phyloP scores from a whole-genome alignment of 2,888 invertebrate genomes.

The Laothoe populi region DNA sequence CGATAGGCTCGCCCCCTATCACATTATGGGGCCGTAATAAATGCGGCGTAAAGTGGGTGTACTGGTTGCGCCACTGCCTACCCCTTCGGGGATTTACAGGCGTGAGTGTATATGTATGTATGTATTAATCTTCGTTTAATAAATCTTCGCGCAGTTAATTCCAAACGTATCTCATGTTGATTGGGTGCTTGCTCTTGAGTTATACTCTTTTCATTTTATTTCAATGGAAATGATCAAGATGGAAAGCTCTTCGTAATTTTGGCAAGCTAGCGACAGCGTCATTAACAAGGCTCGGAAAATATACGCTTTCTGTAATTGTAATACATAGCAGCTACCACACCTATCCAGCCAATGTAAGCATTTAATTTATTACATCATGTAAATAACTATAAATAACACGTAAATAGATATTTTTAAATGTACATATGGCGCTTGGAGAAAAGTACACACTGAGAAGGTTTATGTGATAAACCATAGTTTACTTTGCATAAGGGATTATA shows the following conservation, averaged over 20 bases:
- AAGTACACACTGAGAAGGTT: conserved; percentile 69
- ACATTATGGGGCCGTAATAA: no score
- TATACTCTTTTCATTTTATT: conserved; percentile 20
- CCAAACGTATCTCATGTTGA: conserved; percentile 8
- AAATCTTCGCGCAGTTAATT: conserved; percentile 1
- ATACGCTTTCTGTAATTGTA: conserved; percentile 1
- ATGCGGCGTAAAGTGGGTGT: no score
- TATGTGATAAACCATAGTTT: conserved; percentile 75
- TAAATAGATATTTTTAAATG: conserved; percentile 48
- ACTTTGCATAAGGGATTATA: conserved; percentile 44
- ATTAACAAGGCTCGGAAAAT: not conserved
- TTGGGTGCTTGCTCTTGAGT: conserved; percentile 20
- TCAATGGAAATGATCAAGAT: conserved; percentile 16
- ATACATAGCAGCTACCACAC: conserved; percentile 24
- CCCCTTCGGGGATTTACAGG: no score
- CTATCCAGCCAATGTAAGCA: conserved; percentile 54
- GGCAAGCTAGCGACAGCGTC: conserved; percentile 1
- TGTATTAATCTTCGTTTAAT: no score
- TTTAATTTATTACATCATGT: conserved; percentile 58
- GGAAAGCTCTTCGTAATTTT: conserved; percentile 10
- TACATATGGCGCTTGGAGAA: conserved; percentile 65
- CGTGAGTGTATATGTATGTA: no score
- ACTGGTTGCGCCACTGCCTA: no score
- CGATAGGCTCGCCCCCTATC: no score
- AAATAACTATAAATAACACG: conserved; percentile 49